These are phyloP conservation scores for Mastomys natalensis DNA, from an alignment of 2,113 vertebrate genomes.

Conservation along the genomic window DNA sequence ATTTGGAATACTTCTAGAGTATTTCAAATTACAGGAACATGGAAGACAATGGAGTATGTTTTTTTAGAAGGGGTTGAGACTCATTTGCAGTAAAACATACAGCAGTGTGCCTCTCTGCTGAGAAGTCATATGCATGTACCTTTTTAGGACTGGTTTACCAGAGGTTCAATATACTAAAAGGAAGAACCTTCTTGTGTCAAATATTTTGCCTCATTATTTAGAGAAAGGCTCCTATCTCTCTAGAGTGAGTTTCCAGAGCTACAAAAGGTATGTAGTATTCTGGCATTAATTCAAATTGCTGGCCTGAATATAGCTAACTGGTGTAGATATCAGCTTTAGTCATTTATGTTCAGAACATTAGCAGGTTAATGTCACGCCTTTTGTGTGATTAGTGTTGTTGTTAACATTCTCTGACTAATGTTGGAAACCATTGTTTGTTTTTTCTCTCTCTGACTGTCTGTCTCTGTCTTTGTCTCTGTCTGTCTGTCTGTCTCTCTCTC, in stretches of 20 bases:
- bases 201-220: slow-evolving; percentile 56
- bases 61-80: background rate
- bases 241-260: slow-evolving; percentile 64
- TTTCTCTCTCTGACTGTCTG: background rate
- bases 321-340: slow-evolving; percentile 33
- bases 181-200: background rate
- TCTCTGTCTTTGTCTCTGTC: background rate
- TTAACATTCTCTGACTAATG: slow-evolving; percentile 68
- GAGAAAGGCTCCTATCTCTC: background rate
- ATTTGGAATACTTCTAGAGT: slow-evolving; percentile 64
- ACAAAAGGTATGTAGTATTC: slow-evolving; percentile 18
- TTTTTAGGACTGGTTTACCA: slow-evolving; percentile 1
- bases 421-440: slow-evolving; percentile 51
- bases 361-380: slow-evolving; percentile 32
- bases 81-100: background rate
- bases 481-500: background rate
- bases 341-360: slow-evolving; percentile 51
- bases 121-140: background rate
- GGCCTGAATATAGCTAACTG: slow-evolving; percentile 35
- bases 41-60: slow-evolving; percentile 36
- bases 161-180: slow-evolving; percentile 44
- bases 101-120: background rate
- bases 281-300: slow-evolving; percentile 14
- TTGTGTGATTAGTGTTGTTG: slow-evolving; percentile 59
- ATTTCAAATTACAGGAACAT: slow-evolving; percentile 65